Conservation (phyloP, 2,888 invertebrate genomes). For the Leptura quadrifasciata region DNA sequence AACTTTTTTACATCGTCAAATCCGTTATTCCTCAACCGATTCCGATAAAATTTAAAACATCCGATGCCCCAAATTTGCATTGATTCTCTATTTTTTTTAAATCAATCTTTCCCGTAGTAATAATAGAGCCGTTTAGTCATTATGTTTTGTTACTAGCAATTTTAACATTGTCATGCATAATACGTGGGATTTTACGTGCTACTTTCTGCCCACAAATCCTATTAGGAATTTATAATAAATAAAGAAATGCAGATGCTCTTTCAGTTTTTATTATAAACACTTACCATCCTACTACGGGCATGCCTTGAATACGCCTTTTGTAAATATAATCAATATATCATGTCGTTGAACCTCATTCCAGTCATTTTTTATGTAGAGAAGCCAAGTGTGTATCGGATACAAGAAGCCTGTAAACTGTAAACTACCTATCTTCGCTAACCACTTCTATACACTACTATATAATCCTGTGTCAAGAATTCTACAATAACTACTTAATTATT, state of each 20-base stretch:
- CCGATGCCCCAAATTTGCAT: too few species aligned
- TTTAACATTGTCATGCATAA: too few species aligned
- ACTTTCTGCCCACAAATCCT: slow-evolving; percentile 14
- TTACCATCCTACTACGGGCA: not conserved
- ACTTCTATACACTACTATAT: not conserved
- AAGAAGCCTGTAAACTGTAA: not conserved
- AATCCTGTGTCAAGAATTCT: too few species aligned
- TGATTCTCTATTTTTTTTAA: too few species aligned
- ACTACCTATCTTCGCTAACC: not conserved
- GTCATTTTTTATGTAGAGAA: slow-evolving; percentile 9
- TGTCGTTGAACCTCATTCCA: slow-evolving; percentile 27
- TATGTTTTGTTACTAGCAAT: too few species aligned
- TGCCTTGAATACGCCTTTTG: slow-evolving; percentile 8
- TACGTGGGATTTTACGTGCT: too few species aligned
- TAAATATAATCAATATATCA: slow-evolving; percentile 33
- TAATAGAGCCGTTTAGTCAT: too few species aligned
- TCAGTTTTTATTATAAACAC: slow-evolving; percentile 19
- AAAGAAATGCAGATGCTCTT: slow-evolving; percentile 1
- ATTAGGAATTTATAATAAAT: slow-evolving; percentile 17
- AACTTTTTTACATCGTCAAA: too few species aligned
- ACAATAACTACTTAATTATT: too few species aligned
- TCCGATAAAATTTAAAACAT: too few species aligned
- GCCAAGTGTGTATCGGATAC: not conserved
- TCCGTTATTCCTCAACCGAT: too few species aligned
- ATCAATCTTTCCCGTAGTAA: too few species aligned